phyloP scores from a whole-genome alignment of 2,888 invertebrate species.

The Lymantria dispar region DNA sequence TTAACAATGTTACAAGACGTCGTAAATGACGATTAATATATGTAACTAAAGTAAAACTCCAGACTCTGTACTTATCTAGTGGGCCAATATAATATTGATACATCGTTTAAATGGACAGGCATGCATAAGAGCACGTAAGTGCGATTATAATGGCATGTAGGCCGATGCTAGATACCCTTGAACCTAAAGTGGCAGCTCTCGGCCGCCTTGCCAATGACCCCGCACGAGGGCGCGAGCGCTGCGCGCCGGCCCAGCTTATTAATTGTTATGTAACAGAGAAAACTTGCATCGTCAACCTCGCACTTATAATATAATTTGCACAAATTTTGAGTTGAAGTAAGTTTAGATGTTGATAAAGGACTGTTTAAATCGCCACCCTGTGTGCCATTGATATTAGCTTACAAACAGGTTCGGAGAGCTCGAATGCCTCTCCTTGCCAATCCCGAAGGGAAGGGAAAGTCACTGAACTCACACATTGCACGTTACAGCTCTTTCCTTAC shows the following conservation, averaged over 20 bases:
- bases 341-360: conserved; percentile 50
- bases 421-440: conserved; percentile 74
- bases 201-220: conserved; percentile 84
- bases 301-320: conserved; percentile 48
- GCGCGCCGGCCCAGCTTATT: conserved; percentile 49
- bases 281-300: conserved; percentile 54
- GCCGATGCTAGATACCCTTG: conserved; percentile 74
- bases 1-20: no score
- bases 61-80: no score
- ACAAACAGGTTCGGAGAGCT: conserved; percentile 73
- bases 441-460: conserved; percentile 73
- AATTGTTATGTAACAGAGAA: conserved; percentile 78
- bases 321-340: conserved; percentile 46
- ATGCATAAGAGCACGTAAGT: conserved; percentile 6
- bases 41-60: no score
- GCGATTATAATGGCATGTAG: conserved; percentile 58
- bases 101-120: not conserved
- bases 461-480: conserved; percentile 77
- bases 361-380: conserved; percentile 43
- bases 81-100: not conserved
- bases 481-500: conserved; percentile 67
- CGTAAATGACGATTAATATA: no score
- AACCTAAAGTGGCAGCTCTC: conserved; percentile 82
- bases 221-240: conserved; percentile 80
- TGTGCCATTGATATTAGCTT: conserved; percentile 58